A percentile compares a stretch with the other conserved stretches of the same genome.
These are phyloP conservation scores for Conistra vaccinii DNA, from an alignment of 2,888 invertebrate genomes.

Conservation along the genomic window DNA sequence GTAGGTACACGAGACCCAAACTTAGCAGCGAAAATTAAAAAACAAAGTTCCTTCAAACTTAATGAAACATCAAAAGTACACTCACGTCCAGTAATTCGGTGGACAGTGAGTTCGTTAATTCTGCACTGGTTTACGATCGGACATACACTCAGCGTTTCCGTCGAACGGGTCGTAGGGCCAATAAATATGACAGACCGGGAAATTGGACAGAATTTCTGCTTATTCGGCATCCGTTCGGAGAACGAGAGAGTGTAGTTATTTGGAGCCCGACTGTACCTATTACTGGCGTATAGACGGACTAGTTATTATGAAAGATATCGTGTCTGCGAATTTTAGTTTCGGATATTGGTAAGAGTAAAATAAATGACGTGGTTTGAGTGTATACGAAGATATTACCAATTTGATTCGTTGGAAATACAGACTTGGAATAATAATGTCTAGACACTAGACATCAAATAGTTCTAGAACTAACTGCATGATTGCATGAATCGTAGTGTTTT, in stretches of 20 bases:
- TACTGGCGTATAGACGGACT: conserved; percentile 39
- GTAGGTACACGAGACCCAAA: too few species aligned
- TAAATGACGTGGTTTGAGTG: conserved; percentile 18
- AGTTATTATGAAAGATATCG: conserved; percentile 38
- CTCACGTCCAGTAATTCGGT: conserved; percentile 41
- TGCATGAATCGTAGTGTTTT: too few species aligned
- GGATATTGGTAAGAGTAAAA: conserved; percentile 16
- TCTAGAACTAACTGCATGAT: too few species aligned
- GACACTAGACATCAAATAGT: background rate
- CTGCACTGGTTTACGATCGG: conserved; percentile 67
- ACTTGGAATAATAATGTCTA: background rate
- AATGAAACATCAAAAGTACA: conserved; percentile 40
- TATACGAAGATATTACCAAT: background rate
- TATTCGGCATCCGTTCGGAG: conserved; percentile 72
- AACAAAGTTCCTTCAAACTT: background rate
- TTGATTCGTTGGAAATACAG: background rate
- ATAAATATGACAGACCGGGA: conserved; percentile 86
- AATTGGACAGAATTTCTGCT: conserved; percentile 86
- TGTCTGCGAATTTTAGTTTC: conserved; percentile 33
- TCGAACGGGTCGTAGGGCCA: conserved; percentile 74
- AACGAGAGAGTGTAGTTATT: conserved; percentile 69
- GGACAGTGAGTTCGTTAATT: conserved; percentile 65
- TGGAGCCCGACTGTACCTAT: conserved; percentile 57
- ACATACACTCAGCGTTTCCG: conserved; percentile 74
- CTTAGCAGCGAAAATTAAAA: background rate